Percentiles rank a stretch among this genome's conserved stretches.
phyloP scores from a whole-genome alignment of 2,113 vertebrate genomes.

The Mus spicilegus region DNA sequence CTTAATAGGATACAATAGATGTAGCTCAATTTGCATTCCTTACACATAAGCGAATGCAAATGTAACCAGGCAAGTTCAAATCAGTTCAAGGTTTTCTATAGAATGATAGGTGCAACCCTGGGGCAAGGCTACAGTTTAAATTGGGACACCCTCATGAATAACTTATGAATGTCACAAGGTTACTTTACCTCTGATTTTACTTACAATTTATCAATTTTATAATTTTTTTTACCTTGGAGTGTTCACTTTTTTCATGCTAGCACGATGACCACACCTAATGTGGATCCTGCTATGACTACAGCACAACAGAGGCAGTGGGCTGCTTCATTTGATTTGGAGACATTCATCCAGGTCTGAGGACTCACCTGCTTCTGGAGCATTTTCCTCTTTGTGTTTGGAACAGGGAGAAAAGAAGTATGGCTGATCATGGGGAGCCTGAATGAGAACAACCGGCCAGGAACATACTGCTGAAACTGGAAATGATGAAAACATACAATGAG shows the following conservation, averaged over 20 bases:
- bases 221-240: not conserved
- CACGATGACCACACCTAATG: not conserved
- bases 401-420: not conserved
- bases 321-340: not conserved
- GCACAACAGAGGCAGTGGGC: not conserved
- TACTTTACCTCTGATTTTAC: no score
- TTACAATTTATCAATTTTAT: no score
- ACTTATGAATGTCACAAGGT: not conserved
- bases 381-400: not conserved
- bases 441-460: not conserved
- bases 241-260: not conserved
- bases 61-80: not conserved
- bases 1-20: not conserved
- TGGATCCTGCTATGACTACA: no score
- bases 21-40: no score
- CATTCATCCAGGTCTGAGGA: not conserved
- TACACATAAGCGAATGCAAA: not conserved
- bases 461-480: not conserved
- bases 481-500: not conserved
- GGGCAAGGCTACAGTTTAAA: not conserved
- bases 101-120: not conserved
- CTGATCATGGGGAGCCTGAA: not conserved
- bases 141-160: not conserved
- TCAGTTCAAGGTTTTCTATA: not conserved
- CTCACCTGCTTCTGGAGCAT: not conserved